Evolutionary conservation across 64 coral and sea anemone species (phyloP), one percentile per base, ranked within the genome.

Genomic region (Pocillopora verrucosa): DNA sequence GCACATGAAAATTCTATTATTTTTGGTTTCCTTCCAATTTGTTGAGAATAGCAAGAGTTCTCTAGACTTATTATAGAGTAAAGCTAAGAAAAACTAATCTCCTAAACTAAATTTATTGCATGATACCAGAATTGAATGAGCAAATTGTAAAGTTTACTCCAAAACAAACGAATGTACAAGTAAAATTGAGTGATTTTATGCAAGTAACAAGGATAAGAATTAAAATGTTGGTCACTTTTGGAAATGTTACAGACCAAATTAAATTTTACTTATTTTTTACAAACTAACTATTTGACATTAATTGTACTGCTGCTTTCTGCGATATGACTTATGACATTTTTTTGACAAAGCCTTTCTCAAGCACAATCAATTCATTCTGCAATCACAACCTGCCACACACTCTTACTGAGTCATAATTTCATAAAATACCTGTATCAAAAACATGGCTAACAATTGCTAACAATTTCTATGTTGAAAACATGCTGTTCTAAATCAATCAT

Each of bases 101-200:
- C 20, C 16, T 15, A 65, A 65, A 22, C 13, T 15, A 16, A 65
- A 65, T 65, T 19, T 19, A 65, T 65, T 65, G 15, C 14, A 65
- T 1, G 10, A 65, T 24, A 69, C 65, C 3, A 10, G 38, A 19
- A 51, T 7, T 51, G 1, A 35, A 16, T 20, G 75, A 76, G 37
- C 75, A 76, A 76, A 76, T 51, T 76, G 37, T 38, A 51, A 17
- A 51, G 17, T 76, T 76, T 76, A 76, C 75, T 76, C 14, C 51
- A 19, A 16, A 37, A 76, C 41, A 16, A 36, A 9, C 9, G 0
- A 76, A 76, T 1, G 36, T 19, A 76, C 75, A 76, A 76, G 37
- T 76, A 56, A 76, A 76, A 76, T 41, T 76, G 75, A 76, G 51
- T 76, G 16, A 45, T 4, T 51, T 51, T 1, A 76, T 6, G 15